phyloP scores from a whole-genome alignment of 2,888 invertebrate genomes.

The Mamestra brassicae region DNA sequence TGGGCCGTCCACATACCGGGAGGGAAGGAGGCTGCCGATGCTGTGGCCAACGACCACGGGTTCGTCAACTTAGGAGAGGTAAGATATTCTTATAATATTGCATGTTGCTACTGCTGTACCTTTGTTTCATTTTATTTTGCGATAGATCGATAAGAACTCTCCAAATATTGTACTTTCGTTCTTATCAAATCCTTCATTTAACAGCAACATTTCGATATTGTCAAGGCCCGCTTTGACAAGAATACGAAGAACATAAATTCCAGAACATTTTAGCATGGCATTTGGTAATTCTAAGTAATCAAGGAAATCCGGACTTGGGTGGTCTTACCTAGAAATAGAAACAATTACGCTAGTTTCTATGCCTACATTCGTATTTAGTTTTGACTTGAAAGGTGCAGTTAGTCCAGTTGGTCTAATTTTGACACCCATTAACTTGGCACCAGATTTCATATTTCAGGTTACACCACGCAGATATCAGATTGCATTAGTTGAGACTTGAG shows the following conservation, averaged over 20 bases:
- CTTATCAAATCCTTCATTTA: not conserved
- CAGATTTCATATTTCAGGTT: slow-evolving; percentile 32
- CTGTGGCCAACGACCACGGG: slow-evolving; percentile 95
- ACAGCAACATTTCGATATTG: not conserved
- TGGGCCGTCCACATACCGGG: slow-evolving; percentile 96
- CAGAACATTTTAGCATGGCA: slow-evolving; percentile 2
- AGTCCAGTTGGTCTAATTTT: slow-evolving; percentile 30
- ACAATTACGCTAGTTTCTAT: slow-evolving; percentile 31
- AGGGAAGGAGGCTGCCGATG: slow-evolving; percentile 92
- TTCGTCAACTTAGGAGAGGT: slow-evolving; percentile 97
- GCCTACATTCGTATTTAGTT: slow-evolving; percentile 10
- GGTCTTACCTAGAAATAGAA: slow-evolving; percentile 46
- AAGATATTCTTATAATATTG: slow-evolving; percentile 76
- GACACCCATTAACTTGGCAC: slow-evolving; percentile 11
- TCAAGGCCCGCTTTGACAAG: not conserved
- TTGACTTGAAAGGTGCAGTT: slow-evolving; percentile 18
- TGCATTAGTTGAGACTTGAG: not conserved
- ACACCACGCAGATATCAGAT: not conserved
- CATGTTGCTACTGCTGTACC: not conserved
- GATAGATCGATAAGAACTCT: not conserved
- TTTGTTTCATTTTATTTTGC: slow-evolving; percentile 2
- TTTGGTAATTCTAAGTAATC: slow-evolving; percentile 38
- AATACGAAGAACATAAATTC: slow-evolving; percentile 5
- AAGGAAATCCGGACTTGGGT: slow-evolving; percentile 44
- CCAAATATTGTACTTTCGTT: not conserved